Conservation (phyloP, 2,113 vertebrate species). For the Mus spicilegus region DNA sequence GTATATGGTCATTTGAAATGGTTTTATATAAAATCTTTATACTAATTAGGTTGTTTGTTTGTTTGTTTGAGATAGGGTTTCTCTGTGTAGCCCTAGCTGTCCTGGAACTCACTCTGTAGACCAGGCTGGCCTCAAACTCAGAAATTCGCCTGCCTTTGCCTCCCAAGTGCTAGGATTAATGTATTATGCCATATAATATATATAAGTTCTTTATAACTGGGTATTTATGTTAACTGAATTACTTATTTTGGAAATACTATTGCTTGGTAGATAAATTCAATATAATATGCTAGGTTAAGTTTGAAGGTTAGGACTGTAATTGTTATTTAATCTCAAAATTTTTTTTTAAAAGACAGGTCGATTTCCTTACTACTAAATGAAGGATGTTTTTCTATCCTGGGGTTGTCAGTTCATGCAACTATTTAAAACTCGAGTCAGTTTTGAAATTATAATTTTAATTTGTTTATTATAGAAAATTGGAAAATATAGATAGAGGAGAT, state of each 20-base stretch:
- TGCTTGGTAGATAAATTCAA: slow-evolving; percentile 9
- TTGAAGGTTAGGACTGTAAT: slow-evolving; percentile 24
- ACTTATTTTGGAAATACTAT: slow-evolving; percentile 8
- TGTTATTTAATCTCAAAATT: slow-evolving; percentile 49
- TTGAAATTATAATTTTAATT: slow-evolving; percentile 27
- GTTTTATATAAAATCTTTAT: slow-evolving; percentile 30
- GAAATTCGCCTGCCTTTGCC: too few relatives aligned
- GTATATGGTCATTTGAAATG: slow-evolving; percentile 34
- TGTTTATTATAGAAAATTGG: slow-evolving; percentile 56
- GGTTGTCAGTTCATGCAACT: slow-evolving; percentile 4
- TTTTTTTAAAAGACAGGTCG: not conserved
- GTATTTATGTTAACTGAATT: not conserved
- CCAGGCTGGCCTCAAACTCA: too few relatives aligned
- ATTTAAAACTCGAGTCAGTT: slow-evolving; percentile 57
- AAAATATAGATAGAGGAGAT: slow-evolving; percentile 50
- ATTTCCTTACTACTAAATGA: slow-evolving; percentile 54
- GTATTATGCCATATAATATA: slow-evolving; percentile 17
- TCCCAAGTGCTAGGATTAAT: not conserved
- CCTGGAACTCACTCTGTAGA: too few relatives aligned
- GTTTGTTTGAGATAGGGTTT: too few relatives aligned
- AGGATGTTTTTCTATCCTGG: slow-evolving; percentile 7
- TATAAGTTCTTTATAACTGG: not conserved
- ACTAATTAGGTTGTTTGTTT: not conserved
- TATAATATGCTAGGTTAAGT: not conserved
- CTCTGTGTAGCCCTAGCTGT: too few relatives aligned